Evolutionary conservation across 2,888 invertebrate genomes (phyloP).

Genomic region (Cephus pulcher): DNA sequence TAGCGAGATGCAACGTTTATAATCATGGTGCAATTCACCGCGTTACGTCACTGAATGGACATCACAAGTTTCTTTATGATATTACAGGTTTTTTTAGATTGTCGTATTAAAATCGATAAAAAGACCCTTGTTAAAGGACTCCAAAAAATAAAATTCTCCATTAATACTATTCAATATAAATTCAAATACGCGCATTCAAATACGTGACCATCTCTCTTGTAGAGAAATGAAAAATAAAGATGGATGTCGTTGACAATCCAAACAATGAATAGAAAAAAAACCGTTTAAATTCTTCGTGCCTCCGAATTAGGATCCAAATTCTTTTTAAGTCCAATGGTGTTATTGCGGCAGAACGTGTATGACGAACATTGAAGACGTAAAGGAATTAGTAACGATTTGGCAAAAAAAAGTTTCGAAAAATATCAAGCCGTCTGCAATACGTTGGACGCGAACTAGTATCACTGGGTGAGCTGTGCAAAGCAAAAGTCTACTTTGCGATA

Average conservation of each 20-base stretch:
- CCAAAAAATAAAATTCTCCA: neutral
- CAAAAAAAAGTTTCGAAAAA: neutral
- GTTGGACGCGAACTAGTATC: neutral
- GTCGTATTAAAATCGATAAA: neutral
- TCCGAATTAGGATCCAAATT: neutral
- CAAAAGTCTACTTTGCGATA: conserved; percentile 18
- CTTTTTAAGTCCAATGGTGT: neutral
- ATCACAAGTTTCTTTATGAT: neutral
- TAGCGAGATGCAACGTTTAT: neutral
- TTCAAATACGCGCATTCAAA: too few species aligned
- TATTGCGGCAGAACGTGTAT: neutral
- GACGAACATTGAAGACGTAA: neutral
- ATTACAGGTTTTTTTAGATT: neutral
- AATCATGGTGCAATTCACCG: neutral
- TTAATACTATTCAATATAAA: neutral
- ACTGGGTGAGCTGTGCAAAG: neutral
- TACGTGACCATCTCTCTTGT: neutral
- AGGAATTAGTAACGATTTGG: neutral
- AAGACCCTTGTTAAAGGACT: neutral
- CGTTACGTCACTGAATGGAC: neutral
- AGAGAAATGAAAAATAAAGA: neutral
- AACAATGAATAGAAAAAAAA: neutral
- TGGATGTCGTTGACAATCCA: neutral
- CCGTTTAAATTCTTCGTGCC: neutral
- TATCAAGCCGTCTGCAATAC: neutral